These are phyloP conservation scores for Brachymystax lenok DNA, from an alignment of 2,797 vertebrate species.

Conservation along the genomic window DNA sequence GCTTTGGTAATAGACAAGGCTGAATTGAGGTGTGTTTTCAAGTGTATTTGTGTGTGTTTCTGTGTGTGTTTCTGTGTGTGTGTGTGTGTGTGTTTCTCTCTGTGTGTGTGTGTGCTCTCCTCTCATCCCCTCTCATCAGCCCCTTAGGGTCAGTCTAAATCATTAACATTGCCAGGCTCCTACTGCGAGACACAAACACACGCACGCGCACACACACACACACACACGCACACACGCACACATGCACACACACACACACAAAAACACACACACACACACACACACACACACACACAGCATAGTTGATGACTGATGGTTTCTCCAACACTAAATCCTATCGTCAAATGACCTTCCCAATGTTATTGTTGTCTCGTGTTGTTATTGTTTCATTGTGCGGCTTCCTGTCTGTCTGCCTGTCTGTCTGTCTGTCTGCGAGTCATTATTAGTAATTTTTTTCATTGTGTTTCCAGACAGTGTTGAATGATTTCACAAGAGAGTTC, in stretches of 20 bases:
- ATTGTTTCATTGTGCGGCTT: slow-evolving; percentile 22
- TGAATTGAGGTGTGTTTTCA: slow-evolving; percentile 45
- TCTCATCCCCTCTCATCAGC: slow-evolving; percentile 23
- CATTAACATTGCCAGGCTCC: no score
- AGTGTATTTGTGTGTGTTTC: neutral
- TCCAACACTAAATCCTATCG: slow-evolving; percentile 46
- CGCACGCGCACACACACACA: no score
- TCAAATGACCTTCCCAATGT: slow-evolving; percentile 59
- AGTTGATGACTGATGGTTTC: slow-evolving; percentile 55
- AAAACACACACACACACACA: no score
- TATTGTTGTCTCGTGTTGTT: slow-evolving; percentile 37
- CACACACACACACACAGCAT: slow-evolving; percentile 2
- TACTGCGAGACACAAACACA: no score
- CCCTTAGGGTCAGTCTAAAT: slow-evolving; percentile 44
- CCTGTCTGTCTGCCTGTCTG: no score
- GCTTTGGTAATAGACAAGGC: slow-evolving; percentile 54
- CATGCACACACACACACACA: no score
- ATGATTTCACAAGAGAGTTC: slow-evolving; percentile 62
- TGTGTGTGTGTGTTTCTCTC: no score
- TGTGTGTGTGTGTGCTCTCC: slow-evolving; percentile 3
- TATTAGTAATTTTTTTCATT: slow-evolving; percentile 49
- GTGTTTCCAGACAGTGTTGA: neutral
- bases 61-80: no score
- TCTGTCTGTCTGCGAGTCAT: slow-evolving; percentile 36
- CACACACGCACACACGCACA: no score